Evolutionary conservation across 2,113 vertebrate genomes (phyloP), one percentile per base, ranked within the genome.

Genomic region (Noctilio leporinus): DNA sequence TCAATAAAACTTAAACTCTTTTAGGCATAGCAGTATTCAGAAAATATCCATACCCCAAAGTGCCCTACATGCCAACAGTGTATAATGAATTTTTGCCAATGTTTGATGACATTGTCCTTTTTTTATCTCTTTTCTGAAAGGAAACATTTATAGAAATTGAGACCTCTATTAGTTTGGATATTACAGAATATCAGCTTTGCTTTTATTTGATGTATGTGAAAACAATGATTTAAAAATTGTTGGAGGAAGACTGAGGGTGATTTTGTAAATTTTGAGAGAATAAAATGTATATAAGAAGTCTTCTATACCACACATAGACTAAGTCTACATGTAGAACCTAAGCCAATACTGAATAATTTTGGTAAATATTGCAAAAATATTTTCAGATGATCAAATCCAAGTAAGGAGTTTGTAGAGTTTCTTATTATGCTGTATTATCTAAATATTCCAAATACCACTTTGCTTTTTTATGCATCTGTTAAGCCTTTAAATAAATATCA

Each of bases 181-280:
- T 62, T 45, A 35, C 10, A 86, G 38, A 57, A 94, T 11, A 69
- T 83, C 26, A 80, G 65, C 78, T 89, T 30, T 84, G 19, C 49
- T 94, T 87, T 95, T 84, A 94, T 93, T 92, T 89, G 53, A 75
- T 85, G 38, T 55, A 87, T 89, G 16, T 86, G 70, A 76, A 97
- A 96, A 87, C 40, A 93, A 93, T 62, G 64, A 89, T 83, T 77
- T 77, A 81, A 91, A 93, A 80, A 30, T 62, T 69, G 12, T 83
- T 89, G 43, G 43, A 85, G 6, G 22, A 86, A 95, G 35, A 82
- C 20, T 30, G 20, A 92, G 16, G 45, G 57, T 86, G 20, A 83
- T 70, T 83, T 89, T 49, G 73, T 77, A 93, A 93, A 94, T 91
- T 96, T 67, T 73, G 30, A 91, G 53, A 85, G 12, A 20, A 67